Conservation (phyloP, 2,113 vertebrate species). For the Microcebus jonahi region DNA sequence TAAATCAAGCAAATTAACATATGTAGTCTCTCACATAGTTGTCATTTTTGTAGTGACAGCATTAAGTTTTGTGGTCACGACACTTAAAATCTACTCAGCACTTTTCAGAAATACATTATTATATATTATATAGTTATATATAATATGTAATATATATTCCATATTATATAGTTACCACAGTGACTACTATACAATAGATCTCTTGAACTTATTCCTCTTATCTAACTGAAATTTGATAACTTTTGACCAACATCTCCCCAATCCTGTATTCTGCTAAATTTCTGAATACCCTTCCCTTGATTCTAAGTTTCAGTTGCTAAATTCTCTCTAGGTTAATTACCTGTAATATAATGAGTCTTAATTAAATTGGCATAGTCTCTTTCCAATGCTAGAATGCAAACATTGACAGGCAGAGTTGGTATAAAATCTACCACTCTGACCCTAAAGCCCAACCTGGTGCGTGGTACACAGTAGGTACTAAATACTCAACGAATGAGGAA, state of each 20-base stretch:
- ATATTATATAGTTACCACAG: background rate
- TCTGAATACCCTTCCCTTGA: background rate
- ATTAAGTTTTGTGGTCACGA: background rate
- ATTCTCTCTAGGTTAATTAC: background rate
- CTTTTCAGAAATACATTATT: background rate
- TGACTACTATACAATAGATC: background rate
- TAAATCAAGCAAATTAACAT: background rate
- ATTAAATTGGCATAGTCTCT: background rate
- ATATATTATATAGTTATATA: background rate
- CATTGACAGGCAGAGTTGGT: no score
- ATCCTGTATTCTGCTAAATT: background rate
- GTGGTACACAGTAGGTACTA: rapidly evolving
- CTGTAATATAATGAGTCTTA: background rate
- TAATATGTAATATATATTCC: no score
- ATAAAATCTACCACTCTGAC: background rate
- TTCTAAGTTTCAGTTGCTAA: background rate
- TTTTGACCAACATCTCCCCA: background rate
- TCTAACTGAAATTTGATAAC: background rate
- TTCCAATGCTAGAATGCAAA: background rate
- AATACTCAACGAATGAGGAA: background rate
- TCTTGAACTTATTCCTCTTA: background rate
- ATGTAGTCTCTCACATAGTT: background rate
- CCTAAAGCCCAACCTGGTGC: background rate
- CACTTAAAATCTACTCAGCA: background rate
- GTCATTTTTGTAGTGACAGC: background rate